Conservation (phyloP, 2,888 invertebrate genomes). For the Netelia melanura region DNA sequence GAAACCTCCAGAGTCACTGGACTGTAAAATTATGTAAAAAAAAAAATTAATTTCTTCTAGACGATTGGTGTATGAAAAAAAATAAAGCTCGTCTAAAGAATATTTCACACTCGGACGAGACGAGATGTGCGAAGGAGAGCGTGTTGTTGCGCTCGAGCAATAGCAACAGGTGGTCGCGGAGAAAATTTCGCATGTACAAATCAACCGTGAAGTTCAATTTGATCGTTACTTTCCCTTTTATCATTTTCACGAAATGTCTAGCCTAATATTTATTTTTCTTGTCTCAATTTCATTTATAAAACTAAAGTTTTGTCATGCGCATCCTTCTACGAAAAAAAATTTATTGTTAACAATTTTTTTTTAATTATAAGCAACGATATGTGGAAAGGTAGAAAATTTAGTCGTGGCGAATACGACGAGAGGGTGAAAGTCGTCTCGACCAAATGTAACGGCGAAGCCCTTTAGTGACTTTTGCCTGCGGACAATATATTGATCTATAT, state of each 20-base stretch:
- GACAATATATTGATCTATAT: slow-evolving; percentile 65
- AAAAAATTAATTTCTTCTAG: background rate
- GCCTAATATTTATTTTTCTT: too few species aligned
- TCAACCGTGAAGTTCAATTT: background rate
- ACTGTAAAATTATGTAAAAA: slow-evolving; percentile 75
- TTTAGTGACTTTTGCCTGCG: slow-evolving; percentile 57
- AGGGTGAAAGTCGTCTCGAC: slow-evolving; percentile 26
- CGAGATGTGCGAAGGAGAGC: slow-evolving; percentile 8
- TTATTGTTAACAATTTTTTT: too few species aligned
- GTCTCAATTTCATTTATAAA: too few species aligned
- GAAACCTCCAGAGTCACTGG: slow-evolving; percentile 81
- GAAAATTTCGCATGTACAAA: slow-evolving; percentile 24
- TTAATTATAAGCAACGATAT: background rate
- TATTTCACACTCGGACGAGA: background rate
- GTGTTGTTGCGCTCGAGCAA: slow-evolving; percentile 15
- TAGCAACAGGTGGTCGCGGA: slow-evolving; percentile 62
- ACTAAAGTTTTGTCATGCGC: too few species aligned
- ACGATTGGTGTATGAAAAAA: background rate
- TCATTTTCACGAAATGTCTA: background rate
- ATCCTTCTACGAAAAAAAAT: too few species aligned
- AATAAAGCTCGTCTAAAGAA: background rate
- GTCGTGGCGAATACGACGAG: slow-evolving; percentile 8
- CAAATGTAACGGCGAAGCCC: slow-evolving; percentile 57
- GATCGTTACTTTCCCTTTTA: background rate
- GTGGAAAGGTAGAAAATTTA: background rate